Base-by-base conservation (phyloP, 2,888 invertebrate genomes). In the Eutolmus rufibarbis region DNA sequence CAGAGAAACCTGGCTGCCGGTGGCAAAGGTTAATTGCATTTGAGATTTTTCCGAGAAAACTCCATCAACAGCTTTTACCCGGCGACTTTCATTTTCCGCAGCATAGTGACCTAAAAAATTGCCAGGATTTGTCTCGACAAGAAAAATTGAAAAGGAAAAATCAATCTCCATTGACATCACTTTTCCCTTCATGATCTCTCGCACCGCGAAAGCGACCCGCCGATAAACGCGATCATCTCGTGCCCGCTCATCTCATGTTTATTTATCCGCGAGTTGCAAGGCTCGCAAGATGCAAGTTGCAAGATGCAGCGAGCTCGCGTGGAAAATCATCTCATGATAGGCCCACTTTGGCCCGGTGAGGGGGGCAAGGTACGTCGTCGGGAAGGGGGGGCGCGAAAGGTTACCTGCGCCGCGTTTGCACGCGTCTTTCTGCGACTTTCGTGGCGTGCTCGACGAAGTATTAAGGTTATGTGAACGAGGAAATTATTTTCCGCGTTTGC, bases 401-500 rank as follows among this genome's bases (percentile, higher is more conserved):
- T 86, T 86, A 86, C 57, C 46, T 14, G 19, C 5, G 28, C 37
- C 66, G 84, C 37, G 85, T 74, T 28, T 40, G n/a, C 74, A 85
- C 86, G 86, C 43, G 74, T 74, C 43, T 86, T 28, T 74, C 46
- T 74, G 19, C 46, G 84, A 84, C 84, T 84, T 84, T 84, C 84
- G 40, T 84, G 40, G 66, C 81, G 51, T 81, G 84, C 84, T 84
- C 84, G n/a, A 28, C 14, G 5, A 86, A 51, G 40, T 74, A 86
- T 86, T 86, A 76, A 76, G 86, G 86, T 86, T 86, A 86, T 86
- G 86, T 86, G 86, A 86, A 86, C 76, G 43, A 86, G 86, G 86
- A 86, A 86, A 86, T 86, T 46, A 74, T 86, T 86, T 86, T 76
- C 86, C 81, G 57, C 84, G 19, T 84, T 84, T 84, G 23, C 40